Evolutionary conservation across 2,113 vertebrate genomes (phyloP), one percentile per base, ranked within the genome.

Genomic region (Riparia riparia): DNA sequence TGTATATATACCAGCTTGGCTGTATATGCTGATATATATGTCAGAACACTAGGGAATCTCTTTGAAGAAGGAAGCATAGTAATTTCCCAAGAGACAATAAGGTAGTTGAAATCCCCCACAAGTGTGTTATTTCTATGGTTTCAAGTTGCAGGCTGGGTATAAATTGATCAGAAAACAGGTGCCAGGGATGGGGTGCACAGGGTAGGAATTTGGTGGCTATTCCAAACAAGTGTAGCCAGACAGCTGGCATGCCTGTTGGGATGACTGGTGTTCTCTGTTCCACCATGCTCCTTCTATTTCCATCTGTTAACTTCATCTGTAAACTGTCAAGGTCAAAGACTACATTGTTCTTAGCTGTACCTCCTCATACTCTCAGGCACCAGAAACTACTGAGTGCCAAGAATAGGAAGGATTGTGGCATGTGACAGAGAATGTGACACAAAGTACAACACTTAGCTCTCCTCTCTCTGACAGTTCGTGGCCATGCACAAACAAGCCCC

Each of bases 141-240:
- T 97, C 65, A 66, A 64, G 73, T 89, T 91, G 56, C 91, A 84
- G 56, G 31, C 69, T 76, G 81, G 47, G 60, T 92, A 51, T 89
- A 86, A 89, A 81, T 37, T 56, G 86, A 28, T 68, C 56, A 42
- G 80, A 66, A 71, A 84, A 49, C 72, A 89, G 95, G 86, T 95
- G 95, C 66, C 12, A 15, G 12, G 91, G 83, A 24, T 76, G 34
- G 70, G 45, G 29, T 44, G 56, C 51, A 39, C 4, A 19, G 49
- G 53, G 39, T 4, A 69, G 92, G 92, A 65, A 81, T 81, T 39
- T 24, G 44, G 64, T 89, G 68, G 76, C 82, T 73, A 1, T 83
- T 92, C 88, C 56, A 41, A 29, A 22, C 17, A 14, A 65, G 74
- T 2, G 2, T 4, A n/a, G 58, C 41, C 12, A 29, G 82, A 22